phyloP scores from a whole-genome alignment of 1,140 invertebrate species.

The Euglossa dilemma region DNA sequence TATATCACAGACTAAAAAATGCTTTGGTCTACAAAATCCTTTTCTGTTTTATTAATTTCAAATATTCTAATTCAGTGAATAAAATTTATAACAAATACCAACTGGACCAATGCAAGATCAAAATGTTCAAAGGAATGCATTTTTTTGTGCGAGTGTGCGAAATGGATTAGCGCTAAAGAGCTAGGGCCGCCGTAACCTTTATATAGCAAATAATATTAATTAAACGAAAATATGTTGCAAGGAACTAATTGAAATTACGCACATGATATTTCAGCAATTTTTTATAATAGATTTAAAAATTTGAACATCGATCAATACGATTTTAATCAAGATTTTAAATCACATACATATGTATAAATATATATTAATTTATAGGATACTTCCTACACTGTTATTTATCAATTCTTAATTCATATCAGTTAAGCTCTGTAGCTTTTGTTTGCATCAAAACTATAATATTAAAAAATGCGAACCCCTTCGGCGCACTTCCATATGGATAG shows the following conservation, averaged over 20 bases:
- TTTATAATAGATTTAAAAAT: constrained; percentile 19
- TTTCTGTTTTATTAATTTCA: constrained; percentile 56
- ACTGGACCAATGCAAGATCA: not conserved
- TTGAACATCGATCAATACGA: constrained; percentile 4
- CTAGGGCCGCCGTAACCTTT: not conserved
- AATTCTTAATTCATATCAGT: constrained; percentile 1
- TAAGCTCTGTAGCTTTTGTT: not conserved
- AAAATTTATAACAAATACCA: constrained; percentile 18
- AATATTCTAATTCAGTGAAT: constrained; percentile 27
- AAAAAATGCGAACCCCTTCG: constrained; percentile 44
- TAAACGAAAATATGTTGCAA: constrained; percentile 1
- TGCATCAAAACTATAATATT: not conserved
- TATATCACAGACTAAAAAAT: constrained; percentile 83
- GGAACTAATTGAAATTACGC: constrained; percentile 13
- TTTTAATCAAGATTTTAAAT: not conserved
- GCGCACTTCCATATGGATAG: constrained; percentile 55
- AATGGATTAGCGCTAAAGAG: constrained; percentile 38
- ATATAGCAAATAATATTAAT: not conserved
- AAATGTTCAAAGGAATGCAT: constrained; percentile 25
- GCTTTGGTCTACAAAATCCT: constrained; percentile 81
- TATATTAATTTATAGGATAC: not conserved
- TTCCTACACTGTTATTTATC: not conserved
- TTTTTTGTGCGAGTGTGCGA: constrained; percentile 41
- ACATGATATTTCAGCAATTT: not conserved
- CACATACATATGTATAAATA: not conserved